A percentile compares a stretch with the other conserved stretches of the same genome.
Evolutionary conservation across 1,140 invertebrate genomes (phyloP).

Genomic region (Cydia amplana): DNA sequence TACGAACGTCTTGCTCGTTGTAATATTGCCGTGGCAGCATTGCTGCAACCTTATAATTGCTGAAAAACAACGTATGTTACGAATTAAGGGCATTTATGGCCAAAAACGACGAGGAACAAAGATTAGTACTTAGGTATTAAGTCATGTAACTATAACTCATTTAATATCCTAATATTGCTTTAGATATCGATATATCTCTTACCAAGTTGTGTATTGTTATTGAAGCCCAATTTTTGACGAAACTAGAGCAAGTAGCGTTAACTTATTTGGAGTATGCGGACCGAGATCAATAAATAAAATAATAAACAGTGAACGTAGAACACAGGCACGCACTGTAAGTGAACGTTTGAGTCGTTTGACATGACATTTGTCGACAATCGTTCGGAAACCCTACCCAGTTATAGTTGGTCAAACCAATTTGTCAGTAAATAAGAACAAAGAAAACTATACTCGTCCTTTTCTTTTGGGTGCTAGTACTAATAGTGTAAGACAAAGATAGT

Average conservation of each 20-base stretch:
- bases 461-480: no score
- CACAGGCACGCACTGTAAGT: background rate
- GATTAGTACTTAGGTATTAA: no score
- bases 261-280: background rate
- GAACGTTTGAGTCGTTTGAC: background rate
- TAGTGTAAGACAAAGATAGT: no score
- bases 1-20: slow-evolving; percentile 73
- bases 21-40: slow-evolving; percentile 67
- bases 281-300: background rate
- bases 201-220: background rate
- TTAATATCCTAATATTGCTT: background rate
- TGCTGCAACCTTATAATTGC: slow-evolving; percentile 40
- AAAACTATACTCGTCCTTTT: no score
- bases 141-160: background rate
- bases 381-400: no score
- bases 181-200: background rate
- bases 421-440: no score
- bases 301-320: background rate
- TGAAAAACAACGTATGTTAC: slow-evolving; percentile 43
- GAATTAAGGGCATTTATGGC: background rate
- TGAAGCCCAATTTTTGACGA: background rate
- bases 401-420: no score
- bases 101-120: background rate
- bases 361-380: background rate
- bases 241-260: background rate